Evolutionary conservation across 2,797 vertebrate species (phyloP), one percentile per base, ranked within the genome.

Genomic region (Hippopotamyrus pictus): DNA sequence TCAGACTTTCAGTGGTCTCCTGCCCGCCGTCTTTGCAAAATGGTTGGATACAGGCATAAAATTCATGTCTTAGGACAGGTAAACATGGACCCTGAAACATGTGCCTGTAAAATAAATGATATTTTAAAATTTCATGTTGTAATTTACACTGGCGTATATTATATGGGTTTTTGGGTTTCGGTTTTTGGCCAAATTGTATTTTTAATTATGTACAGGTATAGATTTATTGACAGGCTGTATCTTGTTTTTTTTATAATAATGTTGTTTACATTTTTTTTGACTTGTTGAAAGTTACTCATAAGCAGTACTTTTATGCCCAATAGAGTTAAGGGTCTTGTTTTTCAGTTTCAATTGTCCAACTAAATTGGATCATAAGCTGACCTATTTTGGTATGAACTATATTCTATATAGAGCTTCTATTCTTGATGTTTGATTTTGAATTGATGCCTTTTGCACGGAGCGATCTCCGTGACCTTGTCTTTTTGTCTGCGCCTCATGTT

Each of bases 371-470:
- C 83, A 85, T 85, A 90, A 62, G 90, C 89, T 94, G 94, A 91
- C 94, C 94, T 93, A 93, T 93, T 95, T 96, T 93, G 87, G 91
- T 92, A 93, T 92, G 92, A 93, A 93, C 92, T 92, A 92, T 85
- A 85, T 85, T 85, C 50, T 50, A 53, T 12, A 51, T 50, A 85
- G 83, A 85, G 48, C 46, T 85, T 85, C 83, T 87, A 41, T 87
- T 87, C 53, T 59, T 87, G 33, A 87, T 57, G 51, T 87, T 59
- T 57, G 86, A 57, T 86, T 29, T 37, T 59, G 51, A 41, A 57
- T 29, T 87, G 51, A 57, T 53, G 51, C 33, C 86, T 87, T 41
- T 59, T 14, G 3, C 33, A 33, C 14, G 86, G 83, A 50, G 83
- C 83, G n/a, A 46, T 50, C 46, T 14, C n/a, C 9, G 0, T 51